Evolutionary conservation across 1,140 invertebrate species (phyloP), one percentile per base, ranked within the genome.

Genomic region (Magallana gigas): DNA sequence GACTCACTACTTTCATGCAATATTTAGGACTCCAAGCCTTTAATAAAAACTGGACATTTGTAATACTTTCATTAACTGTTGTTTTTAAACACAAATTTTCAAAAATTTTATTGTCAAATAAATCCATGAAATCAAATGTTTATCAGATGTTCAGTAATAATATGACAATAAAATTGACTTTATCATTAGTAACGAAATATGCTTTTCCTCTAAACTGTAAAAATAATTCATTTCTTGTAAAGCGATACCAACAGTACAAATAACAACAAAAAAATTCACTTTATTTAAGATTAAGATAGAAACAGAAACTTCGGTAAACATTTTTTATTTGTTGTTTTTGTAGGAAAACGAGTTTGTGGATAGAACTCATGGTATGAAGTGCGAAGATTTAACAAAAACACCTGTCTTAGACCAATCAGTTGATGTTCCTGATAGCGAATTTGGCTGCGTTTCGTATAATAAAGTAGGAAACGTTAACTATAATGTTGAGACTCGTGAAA

Each of bases 1-100:
- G 97, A 1, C 97, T 98, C 90, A 97, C 97, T 0, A 97, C 96
- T 89, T 98, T 96, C 92, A 96, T 98, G 91, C 97, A 98, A 93
- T 97, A 97, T 89, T 92, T 95, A 8, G 95, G 94, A 18, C 91
- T 90, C 4, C 88, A 94, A 64, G 93, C 97, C 95, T 96, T 98
- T 4, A 96, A 97, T 91, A 97, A 97, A 59, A 95, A 96, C 6
- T 98, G 97, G 97, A 23, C 23, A 23, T 96, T 97, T 91, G 96
- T 97, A 85, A 96, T 94, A 86, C 88, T 68, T 83, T 12, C n/a
- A 14, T 11, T 14, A 60, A 14, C n/a, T 14, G 11, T 14, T 16
- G n/a, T 60, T 60, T 60, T 16, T 60, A 14, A 71, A 71, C 8
- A 23, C 23, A 23, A 23, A 23, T 23, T 23, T 23, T 0, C 23